Conservation (phyloP, 2,888 invertebrate species). For the Shargacucullia verbasci region DNA sequence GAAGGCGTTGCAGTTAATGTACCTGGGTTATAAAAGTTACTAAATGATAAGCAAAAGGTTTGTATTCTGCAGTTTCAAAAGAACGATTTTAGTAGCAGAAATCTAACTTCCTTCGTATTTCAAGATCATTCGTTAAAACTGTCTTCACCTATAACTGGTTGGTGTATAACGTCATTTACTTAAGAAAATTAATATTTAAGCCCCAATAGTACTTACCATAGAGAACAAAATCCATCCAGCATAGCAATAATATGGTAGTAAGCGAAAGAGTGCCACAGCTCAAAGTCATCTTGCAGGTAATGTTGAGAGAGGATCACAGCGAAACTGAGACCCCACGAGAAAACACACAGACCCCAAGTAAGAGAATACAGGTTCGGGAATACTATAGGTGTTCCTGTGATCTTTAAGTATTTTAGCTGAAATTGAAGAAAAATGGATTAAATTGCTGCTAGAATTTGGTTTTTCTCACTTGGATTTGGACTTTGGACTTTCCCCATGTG, state of each 20-base stretch:
- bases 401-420: constrained; percentile 90
- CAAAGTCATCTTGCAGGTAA: constrained; percentile 92
- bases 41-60: too few species aligned
- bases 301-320: constrained; percentile 91
- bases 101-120: too few species aligned
- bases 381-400: constrained; percentile 90
- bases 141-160: too few species aligned
- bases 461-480: too few species aligned
- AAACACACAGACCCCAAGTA: constrained; percentile 91
- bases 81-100: too few species aligned
- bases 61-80: too few species aligned
- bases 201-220: constrained; percentile 92
- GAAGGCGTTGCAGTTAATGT: constrained; percentile 91
- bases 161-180: too few species aligned
- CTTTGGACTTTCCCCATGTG: too few species aligned
- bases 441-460: too few species aligned
- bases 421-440: constrained; percentile 55
- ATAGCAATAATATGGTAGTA: constrained; percentile 93
- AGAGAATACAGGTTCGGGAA: constrained; percentile 90
- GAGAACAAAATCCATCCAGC: constrained; percentile 92
- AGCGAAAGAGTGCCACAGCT: constrained; percentile 92
- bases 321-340: constrained; percentile 91
- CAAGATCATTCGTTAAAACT: too few species aligned
- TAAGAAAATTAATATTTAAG: too few species aligned
- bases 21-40: constrained; percentile 71